phyloP scores from a whole-genome alignment of 2,888 invertebrate genomes.

The Allophyes oxyacanthae region DNA sequence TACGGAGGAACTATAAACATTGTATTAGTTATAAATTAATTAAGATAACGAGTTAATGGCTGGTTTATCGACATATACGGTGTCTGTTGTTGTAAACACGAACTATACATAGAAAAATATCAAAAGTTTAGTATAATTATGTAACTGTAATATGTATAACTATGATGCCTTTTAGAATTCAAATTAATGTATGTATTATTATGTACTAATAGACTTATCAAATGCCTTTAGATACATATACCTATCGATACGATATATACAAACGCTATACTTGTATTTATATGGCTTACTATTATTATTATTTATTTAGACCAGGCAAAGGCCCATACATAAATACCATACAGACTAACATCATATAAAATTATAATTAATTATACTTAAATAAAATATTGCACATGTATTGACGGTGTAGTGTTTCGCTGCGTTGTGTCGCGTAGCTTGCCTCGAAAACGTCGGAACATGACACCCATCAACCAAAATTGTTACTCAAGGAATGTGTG shows the following conservation, averaged over 20 bases:
- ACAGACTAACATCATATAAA: no score
- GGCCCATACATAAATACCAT: no score
- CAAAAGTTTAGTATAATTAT: slow-evolving; percentile 18
- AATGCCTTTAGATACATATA: slow-evolving; percentile 26
- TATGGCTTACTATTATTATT: no score
- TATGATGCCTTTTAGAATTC: slow-evolving; percentile 40
- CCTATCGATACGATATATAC: slow-evolving; percentile 3
- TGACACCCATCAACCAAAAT: no score
- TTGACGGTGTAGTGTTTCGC: no score
- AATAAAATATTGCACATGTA: no score
- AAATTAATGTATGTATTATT: slow-evolving; percentile 5
- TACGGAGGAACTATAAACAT: slow-evolving; percentile 13
- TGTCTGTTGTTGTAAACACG: slow-evolving; percentile 31
- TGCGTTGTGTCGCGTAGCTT: no score
- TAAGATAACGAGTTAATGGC: slow-evolving; percentile 16
- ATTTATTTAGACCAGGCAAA: no score
- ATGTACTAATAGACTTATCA: slow-evolving; percentile 7
- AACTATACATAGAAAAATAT: slow-evolving; percentile 16
- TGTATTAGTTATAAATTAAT: slow-evolving; percentile 25
- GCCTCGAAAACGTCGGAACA: no score
- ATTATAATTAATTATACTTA: no score
- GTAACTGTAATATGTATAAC: slow-evolving; percentile 15
- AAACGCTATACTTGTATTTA: not conserved
- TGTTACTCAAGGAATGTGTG: no score
- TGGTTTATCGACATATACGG: slow-evolving; percentile 28